Evolutionary conservation across 2,888 invertebrate species (phyloP).

Genomic region (Eilema depressum): DNA sequence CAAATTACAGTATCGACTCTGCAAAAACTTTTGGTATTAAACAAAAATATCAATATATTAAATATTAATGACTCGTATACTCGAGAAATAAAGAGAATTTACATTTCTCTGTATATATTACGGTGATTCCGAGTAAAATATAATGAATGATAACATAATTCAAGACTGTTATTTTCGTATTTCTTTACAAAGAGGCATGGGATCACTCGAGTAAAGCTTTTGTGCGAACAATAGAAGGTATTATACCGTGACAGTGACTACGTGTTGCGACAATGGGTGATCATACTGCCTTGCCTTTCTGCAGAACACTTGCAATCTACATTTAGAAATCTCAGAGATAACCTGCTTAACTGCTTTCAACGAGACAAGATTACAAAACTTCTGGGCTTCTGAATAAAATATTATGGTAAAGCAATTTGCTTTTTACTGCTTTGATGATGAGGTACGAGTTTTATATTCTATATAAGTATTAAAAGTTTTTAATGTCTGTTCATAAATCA

Average conservation of each 20-base stretch:
- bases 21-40: background rate
- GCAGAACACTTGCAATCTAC: background rate
- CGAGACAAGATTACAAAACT: background rate
- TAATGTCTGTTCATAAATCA: background rate
- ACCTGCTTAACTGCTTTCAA: background rate
- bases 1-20: background rate
- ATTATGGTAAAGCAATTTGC: constrained; percentile 1
- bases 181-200: constrained; percentile 14
- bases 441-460: background rate
- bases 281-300: constrained; percentile 42
- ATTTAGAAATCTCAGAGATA: constrained; percentile 5
- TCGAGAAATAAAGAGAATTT: background rate
- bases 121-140: constrained; percentile 7
- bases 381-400: constrained; percentile 4
- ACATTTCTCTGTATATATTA: constrained; percentile 6
- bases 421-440: constrained; percentile 6
- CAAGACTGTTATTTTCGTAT: constrained; percentile 12
- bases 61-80: background rate
- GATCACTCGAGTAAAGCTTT: constrained; percentile 32
- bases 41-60: background rate
- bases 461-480: background rate
- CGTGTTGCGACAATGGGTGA: constrained; percentile 51
- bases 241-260: constrained; percentile 37
- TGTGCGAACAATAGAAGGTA: constrained; percentile 46
- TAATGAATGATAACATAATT: constrained; percentile 19